Evolutionary conservation across 2,113 vertebrate species (phyloP), one percentile per base, ranked within the genome.

Genomic region (Pycnonotus jocosus): DNA sequence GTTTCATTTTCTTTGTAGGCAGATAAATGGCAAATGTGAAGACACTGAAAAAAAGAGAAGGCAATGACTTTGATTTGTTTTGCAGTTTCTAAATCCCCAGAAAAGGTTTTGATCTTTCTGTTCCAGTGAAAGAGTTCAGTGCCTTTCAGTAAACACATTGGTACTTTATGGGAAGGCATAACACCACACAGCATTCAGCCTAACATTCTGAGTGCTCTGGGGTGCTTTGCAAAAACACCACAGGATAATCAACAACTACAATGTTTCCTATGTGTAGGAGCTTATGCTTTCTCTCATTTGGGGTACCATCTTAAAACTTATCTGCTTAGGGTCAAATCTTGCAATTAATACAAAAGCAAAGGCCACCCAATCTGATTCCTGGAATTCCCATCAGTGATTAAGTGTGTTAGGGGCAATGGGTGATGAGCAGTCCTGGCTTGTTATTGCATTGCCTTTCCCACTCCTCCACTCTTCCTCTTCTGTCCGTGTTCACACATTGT

Each of bases 41-140:
- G 71, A 86, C 87, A 68, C 33, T n/a, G 15, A 16, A 15, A n/a
- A 35, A 86, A 79, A 38, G 31, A 58, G 71, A 93, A 96, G n/a
- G 50, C 50, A 62, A 74, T 31, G 82, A n/a, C 74, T 95, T 91
- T 93, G 83, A 94, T 92, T 92, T 94, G 62, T 79, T 92, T 97
- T 94, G 31, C 70, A 88, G 50, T 78, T 91, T 95, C 89, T 70
- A 87, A 45, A 81, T 58, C 45, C n/a, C 60, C 3, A 0, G 2
- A 83, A 89, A 86, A 65, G 44, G n/a, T 72, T 95, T 95, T 95
- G 66, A 94, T 79, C 82, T 82, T 92, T 86, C 69, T 86, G 15
- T 93, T 93, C 50, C 44, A 48, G 45, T 61, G 81, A 85, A 65
- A 92, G 57, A 30, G 62, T 88, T 88, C 51, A 68, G 31, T 62